Conservation (phyloP, 2,113 vertebrate genomes). For the Ageneiosus marmoratus region DNA sequence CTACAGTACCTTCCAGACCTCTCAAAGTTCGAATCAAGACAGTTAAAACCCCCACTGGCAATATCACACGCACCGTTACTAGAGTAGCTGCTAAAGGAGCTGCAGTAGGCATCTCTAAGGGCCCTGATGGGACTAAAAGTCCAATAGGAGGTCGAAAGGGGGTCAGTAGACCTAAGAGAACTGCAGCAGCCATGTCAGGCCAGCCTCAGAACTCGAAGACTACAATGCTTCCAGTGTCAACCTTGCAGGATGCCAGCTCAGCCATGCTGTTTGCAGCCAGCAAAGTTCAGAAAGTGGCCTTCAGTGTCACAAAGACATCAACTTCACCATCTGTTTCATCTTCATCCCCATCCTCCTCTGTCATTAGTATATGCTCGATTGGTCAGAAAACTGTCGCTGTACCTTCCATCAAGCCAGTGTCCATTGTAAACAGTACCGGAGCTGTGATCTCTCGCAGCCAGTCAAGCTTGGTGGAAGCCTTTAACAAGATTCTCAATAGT, state of each 20-base stretch:
- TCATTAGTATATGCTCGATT: slow-evolving; percentile 54
- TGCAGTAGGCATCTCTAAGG: slow-evolving; percentile 50
- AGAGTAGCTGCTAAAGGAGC: slow-evolving; percentile 75
- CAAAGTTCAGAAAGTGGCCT: slow-evolving; percentile 76
- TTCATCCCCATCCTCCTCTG: slow-evolving; percentile 47
- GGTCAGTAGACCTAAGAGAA: slow-evolving; percentile 55
- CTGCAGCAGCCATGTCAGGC: slow-evolving; percentile 60
- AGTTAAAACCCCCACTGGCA: slow-evolving; percentile 84
- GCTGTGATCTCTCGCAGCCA: slow-evolving; percentile 90
- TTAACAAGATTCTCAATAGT: slow-evolving; percentile 95
- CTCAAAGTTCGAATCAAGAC: slow-evolving; percentile 96
- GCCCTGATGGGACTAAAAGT: slow-evolving; percentile 56
- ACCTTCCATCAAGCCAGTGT: slow-evolving; percentile 65
- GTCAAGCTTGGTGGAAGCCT: slow-evolving; percentile 91
- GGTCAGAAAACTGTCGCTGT: slow-evolving; percentile 74
- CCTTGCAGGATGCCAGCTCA: slow-evolving; percentile 87
- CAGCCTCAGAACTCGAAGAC: slow-evolving; percentile 78
- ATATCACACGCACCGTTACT: slow-evolving; percentile 83
- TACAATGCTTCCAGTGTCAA: slow-evolving; percentile 79
- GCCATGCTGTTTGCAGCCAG: slow-evolving; percentile 86
- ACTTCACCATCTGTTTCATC: slow-evolving; percentile 67
- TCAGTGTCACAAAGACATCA: slow-evolving; percentile 64
- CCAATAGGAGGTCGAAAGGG: slow-evolving; percentile 53
- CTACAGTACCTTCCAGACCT: slow-evolving; percentile 70
- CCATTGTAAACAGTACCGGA: slow-evolving; percentile 73